Evolutionary conservation across 1,140 invertebrate genomes (phyloP).

Genomic region (Heterodera schachtii): DNA sequence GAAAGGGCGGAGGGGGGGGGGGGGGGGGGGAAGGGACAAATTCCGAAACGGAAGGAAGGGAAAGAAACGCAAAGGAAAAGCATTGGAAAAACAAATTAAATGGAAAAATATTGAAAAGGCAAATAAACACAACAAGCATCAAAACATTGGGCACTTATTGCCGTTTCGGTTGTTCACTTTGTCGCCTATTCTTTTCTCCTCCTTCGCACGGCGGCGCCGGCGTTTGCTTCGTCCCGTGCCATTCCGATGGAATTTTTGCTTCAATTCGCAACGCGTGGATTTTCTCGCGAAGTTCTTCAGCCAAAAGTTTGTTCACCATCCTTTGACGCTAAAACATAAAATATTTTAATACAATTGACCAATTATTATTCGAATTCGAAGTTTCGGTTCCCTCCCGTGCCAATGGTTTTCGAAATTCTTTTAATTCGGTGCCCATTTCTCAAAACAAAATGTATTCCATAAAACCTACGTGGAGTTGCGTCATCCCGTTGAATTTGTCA

Average conservation of each 20-base stretch:
- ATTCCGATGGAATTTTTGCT: slow-evolving; percentile 48
- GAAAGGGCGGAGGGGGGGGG: neutral
- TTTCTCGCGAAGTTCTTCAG: slow-evolving; percentile 38
- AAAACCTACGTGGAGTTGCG: slow-evolving; percentile 34
- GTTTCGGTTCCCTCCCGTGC: too few species aligned
- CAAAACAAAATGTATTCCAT: too few species aligned
- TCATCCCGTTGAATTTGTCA: slow-evolving; percentile 50
- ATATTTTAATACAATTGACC: too few species aligned
- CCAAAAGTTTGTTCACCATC: slow-evolving; percentile 51
- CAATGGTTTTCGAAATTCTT: too few species aligned
- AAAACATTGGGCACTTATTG: too few species aligned
- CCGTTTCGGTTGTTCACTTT: neutral
- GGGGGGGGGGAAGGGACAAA: neutral
- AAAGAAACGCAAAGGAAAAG: too few species aligned
- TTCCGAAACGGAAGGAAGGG: too few species aligned
- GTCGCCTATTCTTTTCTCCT: slow-evolving; percentile 13
- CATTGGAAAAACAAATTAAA: too few species aligned
- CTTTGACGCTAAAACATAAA: slow-evolving; percentile 40
- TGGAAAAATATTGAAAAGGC: too few species aligned
- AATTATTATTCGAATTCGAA: too few species aligned
- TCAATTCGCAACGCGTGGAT: slow-evolving; percentile 52
- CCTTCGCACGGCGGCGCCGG: slow-evolving; percentile 28
- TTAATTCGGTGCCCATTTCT: too few species aligned
- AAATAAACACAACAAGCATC: too few species aligned
- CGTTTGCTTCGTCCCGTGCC: slow-evolving; percentile 34